Evolutionary conservation across 2,888 invertebrate genomes (phyloP), one percentile per base, ranked within the genome.

Genomic region (Crocallis elinguaria): DNA sequence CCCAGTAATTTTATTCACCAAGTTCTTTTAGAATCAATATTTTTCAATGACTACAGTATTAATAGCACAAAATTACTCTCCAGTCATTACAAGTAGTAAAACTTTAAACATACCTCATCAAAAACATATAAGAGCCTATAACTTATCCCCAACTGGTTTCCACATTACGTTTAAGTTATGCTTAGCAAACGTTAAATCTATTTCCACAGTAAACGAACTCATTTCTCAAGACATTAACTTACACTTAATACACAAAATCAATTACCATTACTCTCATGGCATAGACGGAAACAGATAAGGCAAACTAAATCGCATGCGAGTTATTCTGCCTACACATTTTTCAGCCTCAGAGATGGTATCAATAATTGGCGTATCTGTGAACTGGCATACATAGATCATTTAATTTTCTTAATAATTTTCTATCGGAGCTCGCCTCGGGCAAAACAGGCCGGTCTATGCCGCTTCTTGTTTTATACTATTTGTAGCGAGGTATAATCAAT

Each of bases 371-470:
- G 82, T 89, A 88, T 89, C 89, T 86, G 79, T 84, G 77, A 77
- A 77, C 82, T 73, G 73, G 82, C 79, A 74, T 73, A 82, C 83
- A 76, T 86, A 86, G 87, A 89, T 89, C 88, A 89, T 90, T 91
- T 89, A 88, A 89, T 90, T 89, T 89, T 89, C 90, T 88, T 87
- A 87, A 90, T 91, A 89, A 90, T 88, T 88, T 89, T 88, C 89
- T 89, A 89, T 88, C 88, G 86, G 66, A 75, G 74, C 68, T 64
- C 51, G 84, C 90, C 83, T 45, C 61, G 59, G 85, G 90, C 88
- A 64, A 62, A 73, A 58, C 60, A 62, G 67, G 74, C 79, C 72
- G 74, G 81, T 80, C 80, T 76, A 75, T 79, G 62, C 63, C 62
- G 71, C 73, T 70, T 74, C 76, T 79, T 69, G 82, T 84, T 84